phyloP scores from a whole-genome alignment of 37 sponge, comb jelly and placozoan species.

The Tethya wilhelma region DNA sequence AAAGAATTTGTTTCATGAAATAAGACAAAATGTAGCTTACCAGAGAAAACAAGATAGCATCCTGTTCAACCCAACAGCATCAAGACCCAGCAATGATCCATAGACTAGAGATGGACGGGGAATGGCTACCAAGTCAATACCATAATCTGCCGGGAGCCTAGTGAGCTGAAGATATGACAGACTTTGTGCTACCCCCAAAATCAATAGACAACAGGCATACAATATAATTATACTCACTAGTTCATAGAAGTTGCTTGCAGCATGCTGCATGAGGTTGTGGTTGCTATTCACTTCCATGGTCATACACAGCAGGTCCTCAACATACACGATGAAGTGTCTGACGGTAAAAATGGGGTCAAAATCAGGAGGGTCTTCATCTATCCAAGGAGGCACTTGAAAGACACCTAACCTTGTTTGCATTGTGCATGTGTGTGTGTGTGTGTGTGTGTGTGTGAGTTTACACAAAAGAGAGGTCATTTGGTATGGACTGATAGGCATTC shows the following conservation, averaged over 20 bases:
- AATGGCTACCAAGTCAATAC: conserved; percentile 12
- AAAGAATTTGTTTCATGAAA: not conserved
- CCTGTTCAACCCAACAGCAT: conserved; percentile 6
- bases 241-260: conserved; percentile 28
- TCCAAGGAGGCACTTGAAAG: not conserved
- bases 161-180: conserved; percentile 9
- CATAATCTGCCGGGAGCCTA: conserved; percentile 22
- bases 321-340: conserved; percentile 8
- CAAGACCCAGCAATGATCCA: conserved; percentile 5
- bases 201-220: too few species aligned
- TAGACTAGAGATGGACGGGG: conserved; percentile 29
- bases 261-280: conserved; percentile 24
- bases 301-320: not conserved
- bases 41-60: conserved; percentile 5
- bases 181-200: not conserved
- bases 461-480: not conserved
- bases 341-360: conserved; percentile 17
- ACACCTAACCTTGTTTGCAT: conserved; percentile 1
- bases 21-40: conserved; percentile 3
- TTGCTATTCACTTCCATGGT: conserved; percentile 5
- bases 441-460: not conserved
- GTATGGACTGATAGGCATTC: too few species aligned
- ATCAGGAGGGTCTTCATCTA: conserved; percentile 8
- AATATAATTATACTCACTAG: conserved; percentile 1
- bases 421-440: not conserved